Evolutionary conservation across 2,888 invertebrate genomes (phyloP), one percentile per base, ranked within the genome.

Genomic region (Trachelus stipa): DNA sequence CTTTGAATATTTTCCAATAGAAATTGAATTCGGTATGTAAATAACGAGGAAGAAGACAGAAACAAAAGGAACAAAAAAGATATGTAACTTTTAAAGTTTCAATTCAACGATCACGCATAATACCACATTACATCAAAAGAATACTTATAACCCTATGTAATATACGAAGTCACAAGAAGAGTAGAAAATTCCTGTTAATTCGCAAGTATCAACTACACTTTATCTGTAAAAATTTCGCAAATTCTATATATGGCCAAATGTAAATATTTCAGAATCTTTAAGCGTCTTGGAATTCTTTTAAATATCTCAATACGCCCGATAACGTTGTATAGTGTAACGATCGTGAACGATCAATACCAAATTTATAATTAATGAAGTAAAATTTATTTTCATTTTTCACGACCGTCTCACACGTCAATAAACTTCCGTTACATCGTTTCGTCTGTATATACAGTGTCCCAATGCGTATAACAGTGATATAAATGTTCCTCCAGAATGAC

Each of bases 21-120:
- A 33, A 30, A 31, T 31, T 23, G 6, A 34, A 34, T 33, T 73
- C 23, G 73, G 15, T 23, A 23, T 2, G 56, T 56, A 23, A 56
- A 9, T 23, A 23, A 56, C 56, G 23, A 56, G 1, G 23, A 23
- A 23, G 9, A 2, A 56, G 9, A 9, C 6, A 9, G 56, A 78
- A 56, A 77, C 56, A 79, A 75, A 78, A 73, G 79, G 77, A 79
- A 77, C 79, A 33, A 76, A 37, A 12, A 9, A 6, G 1, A 23
- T 15, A 4, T 40, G 0, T 23, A 40, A 40, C 15, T 40, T 40
- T 40, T 4, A 4, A 40, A 40, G 23, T 40, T 40, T 40, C 15
- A 23, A 40, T 40, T 4, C 23, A 56, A 56, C 56, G 56, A 56
- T 56, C 56, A 23, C 56, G 56, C 23, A 23, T 23, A 9, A 23